Evolutionary conservation across 2,888 invertebrate genomes (phyloP).

Genomic region (Mythimna lalbum): DNA sequence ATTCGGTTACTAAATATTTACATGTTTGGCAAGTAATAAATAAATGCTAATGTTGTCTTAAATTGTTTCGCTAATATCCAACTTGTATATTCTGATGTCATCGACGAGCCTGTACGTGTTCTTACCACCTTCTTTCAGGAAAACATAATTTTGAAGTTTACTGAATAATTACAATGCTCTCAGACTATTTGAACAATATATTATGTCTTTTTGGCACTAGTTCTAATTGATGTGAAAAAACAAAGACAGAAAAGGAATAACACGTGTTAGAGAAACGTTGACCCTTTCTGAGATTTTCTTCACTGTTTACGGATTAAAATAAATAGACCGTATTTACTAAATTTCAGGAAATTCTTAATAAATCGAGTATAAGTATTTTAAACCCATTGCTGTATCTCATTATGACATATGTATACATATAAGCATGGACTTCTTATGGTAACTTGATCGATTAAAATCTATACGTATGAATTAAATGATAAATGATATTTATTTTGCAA

Average conservation of each 20-base stretch:
- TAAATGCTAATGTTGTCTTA: conserved; percentile 32
- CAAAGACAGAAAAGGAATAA: background rate
- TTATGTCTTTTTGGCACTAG: background rate
- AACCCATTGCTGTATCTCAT: no score
- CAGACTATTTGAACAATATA: background rate
- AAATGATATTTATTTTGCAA: no score
- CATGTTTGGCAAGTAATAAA: conserved; percentile 41
- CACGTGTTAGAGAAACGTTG: background rate
- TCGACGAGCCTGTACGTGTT: conserved; percentile 7
- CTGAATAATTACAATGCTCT: background rate
- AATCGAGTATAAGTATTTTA: no score
- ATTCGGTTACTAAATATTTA: conserved; percentile 25
- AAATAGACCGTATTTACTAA: background rate
- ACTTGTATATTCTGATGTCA: conserved; percentile 36
- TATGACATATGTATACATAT: no score
- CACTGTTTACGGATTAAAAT: no score
- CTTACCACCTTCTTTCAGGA: background rate
- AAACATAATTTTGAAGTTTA: background rate
- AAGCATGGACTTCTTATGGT: no score
- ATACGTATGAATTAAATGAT: no score
- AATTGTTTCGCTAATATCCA: conserved; percentile 13
- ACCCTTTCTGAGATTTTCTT: background rate
- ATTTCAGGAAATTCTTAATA: background rate
- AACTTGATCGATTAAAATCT: no score
- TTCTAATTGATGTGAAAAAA: conserved; percentile 3